Percentiles rank a stretch among this genome's conserved stretches.
Evolutionary conservation across 2,888 invertebrate species (phyloP).

Genomic region (Limnephilus auricula): DNA sequence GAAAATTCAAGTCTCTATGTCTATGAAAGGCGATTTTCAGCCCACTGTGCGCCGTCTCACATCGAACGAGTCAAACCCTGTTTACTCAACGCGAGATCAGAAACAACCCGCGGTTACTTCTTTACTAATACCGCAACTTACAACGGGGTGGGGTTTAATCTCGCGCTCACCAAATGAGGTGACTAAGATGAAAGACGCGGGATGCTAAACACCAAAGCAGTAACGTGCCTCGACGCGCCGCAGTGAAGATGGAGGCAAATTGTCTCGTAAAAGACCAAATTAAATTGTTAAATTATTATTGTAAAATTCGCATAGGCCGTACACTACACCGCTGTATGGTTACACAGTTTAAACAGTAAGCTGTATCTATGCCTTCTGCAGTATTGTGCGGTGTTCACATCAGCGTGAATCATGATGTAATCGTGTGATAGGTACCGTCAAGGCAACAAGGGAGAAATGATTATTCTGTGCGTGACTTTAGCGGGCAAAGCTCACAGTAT

Average conservation of each 20-base stretch:
- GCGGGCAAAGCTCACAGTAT: neutral
- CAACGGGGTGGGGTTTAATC: neutral
- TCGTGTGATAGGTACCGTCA: neutral
- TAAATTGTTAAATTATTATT: slow-evolving; percentile 16
- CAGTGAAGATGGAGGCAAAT: neutral
- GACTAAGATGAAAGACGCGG: neutral
- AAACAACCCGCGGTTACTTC: neutral
- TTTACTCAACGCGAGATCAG: neutral
- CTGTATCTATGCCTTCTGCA: neutral
- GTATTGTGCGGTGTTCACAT: neutral
- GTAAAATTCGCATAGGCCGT: neutral
- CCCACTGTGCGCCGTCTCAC: too few relatives aligned
- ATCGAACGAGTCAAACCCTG: neutral
- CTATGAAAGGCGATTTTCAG: too few relatives aligned
- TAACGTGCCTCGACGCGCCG: neutral
- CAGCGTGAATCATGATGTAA: neutral
- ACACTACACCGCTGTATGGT: neutral
- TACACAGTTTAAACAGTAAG: too few relatives aligned
- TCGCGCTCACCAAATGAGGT: neutral
- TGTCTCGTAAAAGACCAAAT: slow-evolving; percentile 22
- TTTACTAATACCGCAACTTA: neutral
- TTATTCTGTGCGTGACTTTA: neutral
- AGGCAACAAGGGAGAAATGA: neutral
- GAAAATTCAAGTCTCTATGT: too few relatives aligned
- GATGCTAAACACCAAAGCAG: neutral